A percentile compares a stretch with the other conserved stretches of the same genome.
phyloP scores from a whole-genome alignment of 1,140 invertebrate genomes.

The Tachypleus tridentatus region DNA sequence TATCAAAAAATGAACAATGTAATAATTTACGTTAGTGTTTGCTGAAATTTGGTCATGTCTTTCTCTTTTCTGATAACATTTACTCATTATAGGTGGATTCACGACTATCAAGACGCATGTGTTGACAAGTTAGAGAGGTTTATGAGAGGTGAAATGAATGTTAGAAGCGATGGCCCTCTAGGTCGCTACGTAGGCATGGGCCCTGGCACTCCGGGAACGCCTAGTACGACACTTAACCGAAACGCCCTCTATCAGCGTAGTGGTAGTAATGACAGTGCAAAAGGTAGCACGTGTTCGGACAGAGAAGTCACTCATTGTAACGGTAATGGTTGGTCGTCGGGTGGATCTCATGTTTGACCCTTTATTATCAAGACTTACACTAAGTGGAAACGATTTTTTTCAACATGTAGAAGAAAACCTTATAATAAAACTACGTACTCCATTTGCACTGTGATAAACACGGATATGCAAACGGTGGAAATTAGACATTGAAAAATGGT shows the following conservation, averaged over 20 bases:
- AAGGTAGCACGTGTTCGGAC: constrained; percentile 45
- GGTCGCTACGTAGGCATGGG: constrained; percentile 15
- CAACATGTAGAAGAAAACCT: too few species aligned
- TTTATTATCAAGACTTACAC: too few species aligned
- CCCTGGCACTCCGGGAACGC: constrained; percentile 20
- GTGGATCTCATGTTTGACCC: neutral
- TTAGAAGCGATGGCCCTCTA: constrained; percentile 18
- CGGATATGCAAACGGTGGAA: too few species aligned
- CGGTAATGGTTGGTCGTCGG: neutral
- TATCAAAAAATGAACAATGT: neutral
- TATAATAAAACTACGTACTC: too few species aligned
- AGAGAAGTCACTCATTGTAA: constrained; percentile 39
- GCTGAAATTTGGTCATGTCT: neutral
- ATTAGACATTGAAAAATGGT: too few species aligned
- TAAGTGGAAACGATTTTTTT: too few species aligned
- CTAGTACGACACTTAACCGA: constrained; percentile 27
- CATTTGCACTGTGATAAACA: too few species aligned
- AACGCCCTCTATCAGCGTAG: constrained; percentile 61
- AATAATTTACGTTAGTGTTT: neutral
- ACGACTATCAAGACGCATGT: constrained; percentile 98
- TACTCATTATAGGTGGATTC: constrained; percentile 66
- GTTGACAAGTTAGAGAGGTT: constrained; percentile 89
- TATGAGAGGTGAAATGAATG: constrained; percentile 35
- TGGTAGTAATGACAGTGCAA: constrained; percentile 59
- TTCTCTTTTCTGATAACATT: neutral